Conservation (phyloP, 2,113 vertebrate genomes). For the Dromiciops gliroides region DNA sequence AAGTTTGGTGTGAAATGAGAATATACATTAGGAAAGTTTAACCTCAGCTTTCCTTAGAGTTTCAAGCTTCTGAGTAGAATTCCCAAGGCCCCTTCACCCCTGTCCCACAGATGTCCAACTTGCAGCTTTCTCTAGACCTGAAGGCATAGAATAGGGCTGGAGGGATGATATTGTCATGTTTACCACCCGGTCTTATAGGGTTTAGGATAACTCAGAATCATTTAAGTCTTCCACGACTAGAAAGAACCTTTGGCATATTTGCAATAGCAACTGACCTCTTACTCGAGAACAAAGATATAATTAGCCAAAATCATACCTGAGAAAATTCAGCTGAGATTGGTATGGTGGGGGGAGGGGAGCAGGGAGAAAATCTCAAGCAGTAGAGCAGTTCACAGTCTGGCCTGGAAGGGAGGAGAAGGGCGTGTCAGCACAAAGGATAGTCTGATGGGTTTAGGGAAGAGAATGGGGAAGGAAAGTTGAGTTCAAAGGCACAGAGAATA, state of each 20-base stretch:
- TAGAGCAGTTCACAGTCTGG: not conserved
- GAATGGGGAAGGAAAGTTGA: not conserved
- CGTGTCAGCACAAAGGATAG: not conserved
- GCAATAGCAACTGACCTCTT: not conserved
- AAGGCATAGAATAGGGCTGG: not conserved
- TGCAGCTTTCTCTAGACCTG: not conserved
- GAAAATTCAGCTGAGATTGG: not conserved
- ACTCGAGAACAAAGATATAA: not conserved
- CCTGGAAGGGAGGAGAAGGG: too few relatives aligned
- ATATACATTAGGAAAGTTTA: not conserved
- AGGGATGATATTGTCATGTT: not conserved
- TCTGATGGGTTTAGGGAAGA: not conserved
- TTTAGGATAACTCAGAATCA: not conserved
- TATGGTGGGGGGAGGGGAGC: not conserved
- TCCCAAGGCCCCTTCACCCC: not conserved
- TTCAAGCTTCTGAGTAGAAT: not conserved
- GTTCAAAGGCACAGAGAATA: not conserved
- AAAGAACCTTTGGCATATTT: not conserved
- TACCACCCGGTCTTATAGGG: not conserved
- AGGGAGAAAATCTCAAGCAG: not conserved
- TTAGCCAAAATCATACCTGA: not conserved
- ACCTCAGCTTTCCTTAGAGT: not conserved
- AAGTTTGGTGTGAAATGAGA: not conserved
- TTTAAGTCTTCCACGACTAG: not conserved
- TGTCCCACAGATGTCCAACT: too few relatives aligned